phyloP scores from a whole-genome alignment of 92 coral and sea anemone genomes.

The Epizoanthus rinbou region DNA sequence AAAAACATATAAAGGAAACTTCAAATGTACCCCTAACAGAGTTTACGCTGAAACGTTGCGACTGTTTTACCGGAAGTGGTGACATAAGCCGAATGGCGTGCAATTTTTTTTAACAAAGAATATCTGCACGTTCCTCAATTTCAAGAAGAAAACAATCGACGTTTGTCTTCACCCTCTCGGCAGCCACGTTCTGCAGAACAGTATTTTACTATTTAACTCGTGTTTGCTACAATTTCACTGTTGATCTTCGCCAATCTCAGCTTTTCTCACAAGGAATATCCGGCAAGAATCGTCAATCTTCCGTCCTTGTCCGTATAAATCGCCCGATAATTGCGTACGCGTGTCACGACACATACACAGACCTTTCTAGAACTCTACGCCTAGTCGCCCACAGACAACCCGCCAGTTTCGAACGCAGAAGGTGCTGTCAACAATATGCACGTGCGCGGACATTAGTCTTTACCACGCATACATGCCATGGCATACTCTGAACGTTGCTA shows the following conservation, averaged over 20 bases:
- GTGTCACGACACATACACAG: too few species aligned
- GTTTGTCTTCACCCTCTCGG: not conserved
- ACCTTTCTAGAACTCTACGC: not conserved
- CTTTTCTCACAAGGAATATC: too few species aligned
- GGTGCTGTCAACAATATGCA: not conserved
- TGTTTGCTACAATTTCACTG: too few species aligned
- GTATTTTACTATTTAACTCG: too few species aligned
- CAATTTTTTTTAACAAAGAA: not conserved
- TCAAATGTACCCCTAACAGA: not conserved
- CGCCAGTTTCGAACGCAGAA: constrained; percentile 8
- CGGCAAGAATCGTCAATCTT: too few species aligned
- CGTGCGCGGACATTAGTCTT: not conserved
- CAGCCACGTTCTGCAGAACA: not conserved
- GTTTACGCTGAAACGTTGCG: not conserved
- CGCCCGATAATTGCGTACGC: not conserved
- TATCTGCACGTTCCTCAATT: constrained; percentile 24
- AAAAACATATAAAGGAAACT: not conserved
- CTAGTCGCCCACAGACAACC: not conserved
- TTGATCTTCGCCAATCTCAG: too few species aligned
- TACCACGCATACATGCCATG: too few species aligned
- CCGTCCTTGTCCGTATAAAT: too few species aligned
- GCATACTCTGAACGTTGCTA: too few species aligned
- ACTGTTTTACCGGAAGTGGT: constrained; percentile 27
- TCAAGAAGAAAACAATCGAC: not conserved
- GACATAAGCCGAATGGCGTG: constrained; percentile 22